Percentiles rank a stretch among this genome's conserved stretches.
Conservation (phyloP, 2,113 vertebrate genomes). For the Rhadina sibilatrix region DNA sequence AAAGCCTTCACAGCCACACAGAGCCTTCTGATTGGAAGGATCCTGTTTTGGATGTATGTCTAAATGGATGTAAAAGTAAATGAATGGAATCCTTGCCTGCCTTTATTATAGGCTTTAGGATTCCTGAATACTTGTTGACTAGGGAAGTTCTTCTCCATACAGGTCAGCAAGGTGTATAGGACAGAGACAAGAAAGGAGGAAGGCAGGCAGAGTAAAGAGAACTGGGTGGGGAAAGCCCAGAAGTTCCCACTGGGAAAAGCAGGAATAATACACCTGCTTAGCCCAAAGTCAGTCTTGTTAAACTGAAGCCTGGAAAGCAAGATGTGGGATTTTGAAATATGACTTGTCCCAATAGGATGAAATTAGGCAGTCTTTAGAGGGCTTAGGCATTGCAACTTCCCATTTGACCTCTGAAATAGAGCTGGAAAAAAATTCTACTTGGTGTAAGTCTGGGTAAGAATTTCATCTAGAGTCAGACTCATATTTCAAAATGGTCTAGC, state of each 20-base stretch:
- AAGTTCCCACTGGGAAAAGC: not conserved
- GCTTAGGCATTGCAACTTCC: not conserved
- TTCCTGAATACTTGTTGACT: not conserved
- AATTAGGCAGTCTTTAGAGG: not conserved
- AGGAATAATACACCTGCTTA: not conserved
- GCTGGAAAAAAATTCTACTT: not conserved
- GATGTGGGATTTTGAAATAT: not conserved
- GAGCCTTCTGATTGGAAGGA: not conserved
- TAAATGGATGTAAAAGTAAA: not conserved
- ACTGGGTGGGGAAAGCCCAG: not conserved
- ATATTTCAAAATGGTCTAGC: not conserved
- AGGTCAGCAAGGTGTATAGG: not conserved
- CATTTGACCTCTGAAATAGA: not conserved
- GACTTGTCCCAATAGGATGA: not conserved
- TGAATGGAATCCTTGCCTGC: not conserved
- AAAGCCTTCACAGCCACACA: not conserved
- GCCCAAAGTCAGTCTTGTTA: not conserved
- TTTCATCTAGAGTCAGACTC: not conserved
- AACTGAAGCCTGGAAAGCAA: not conserved
- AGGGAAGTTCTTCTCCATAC: not conserved
- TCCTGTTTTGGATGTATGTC: not conserved
- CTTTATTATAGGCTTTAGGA: not conserved
- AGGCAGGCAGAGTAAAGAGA: not conserved
- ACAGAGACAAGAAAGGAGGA: not conserved
- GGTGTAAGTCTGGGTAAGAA: not conserved